phyloP scores from a whole-genome alignment of 2,888 invertebrate genomes.

The Stomorhina lunata region DNA sequence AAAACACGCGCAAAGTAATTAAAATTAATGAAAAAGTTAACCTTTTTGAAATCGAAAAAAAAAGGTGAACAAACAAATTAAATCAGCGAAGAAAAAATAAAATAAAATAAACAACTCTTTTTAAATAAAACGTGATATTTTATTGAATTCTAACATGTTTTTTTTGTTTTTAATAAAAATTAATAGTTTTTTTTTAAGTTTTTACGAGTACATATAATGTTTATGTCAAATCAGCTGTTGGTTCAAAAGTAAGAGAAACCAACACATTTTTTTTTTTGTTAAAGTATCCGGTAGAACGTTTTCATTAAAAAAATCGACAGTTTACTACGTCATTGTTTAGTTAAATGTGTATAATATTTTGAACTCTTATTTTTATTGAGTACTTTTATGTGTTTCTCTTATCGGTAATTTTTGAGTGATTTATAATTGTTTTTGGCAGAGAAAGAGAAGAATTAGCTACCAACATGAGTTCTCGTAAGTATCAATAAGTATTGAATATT shows the following conservation, averaged over 20 bases:
- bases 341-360: neutral
- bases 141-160: neutral
- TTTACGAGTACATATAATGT: neutral
- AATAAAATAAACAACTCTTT: no score
- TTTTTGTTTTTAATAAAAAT: neutral
- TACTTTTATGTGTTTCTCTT: no score
- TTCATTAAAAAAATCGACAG: neutral
- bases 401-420: no score
- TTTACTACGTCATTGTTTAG: slow-evolving; percentile 5
- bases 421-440: neutral
- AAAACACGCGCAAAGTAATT: slow-evolving; percentile 6
- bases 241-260: no score
- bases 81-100: neutral
- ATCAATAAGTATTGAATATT: neutral
- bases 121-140: slow-evolving; percentile 2
- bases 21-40: slow-evolving; percentile 24
- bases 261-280: no score
- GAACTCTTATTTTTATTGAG: no score
- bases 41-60: neutral
- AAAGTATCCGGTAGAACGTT: no score
- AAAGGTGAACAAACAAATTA: neutral
- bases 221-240: slow-evolving; percentile 10
- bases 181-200: no score
- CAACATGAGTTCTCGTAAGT: slow-evolving; percentile 27
- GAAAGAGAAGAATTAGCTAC: neutral